Conservation (phyloP, 2,113 vertebrate genomes). For the Hippocampus guttulatus region DNA sequence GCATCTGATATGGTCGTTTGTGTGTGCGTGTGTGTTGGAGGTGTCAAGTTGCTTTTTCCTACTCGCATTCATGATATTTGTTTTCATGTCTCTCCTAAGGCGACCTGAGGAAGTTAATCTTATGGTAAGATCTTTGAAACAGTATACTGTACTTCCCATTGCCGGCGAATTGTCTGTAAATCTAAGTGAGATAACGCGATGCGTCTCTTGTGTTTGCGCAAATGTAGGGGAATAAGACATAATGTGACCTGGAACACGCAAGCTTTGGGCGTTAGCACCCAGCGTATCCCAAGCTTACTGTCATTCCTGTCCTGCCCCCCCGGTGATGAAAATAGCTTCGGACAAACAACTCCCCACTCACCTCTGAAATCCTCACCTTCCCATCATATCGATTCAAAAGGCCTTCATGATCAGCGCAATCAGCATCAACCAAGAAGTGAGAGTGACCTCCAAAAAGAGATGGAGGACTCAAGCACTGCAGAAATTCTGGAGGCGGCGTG, state of each 20-base stretch:
- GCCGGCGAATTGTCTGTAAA: background rate
- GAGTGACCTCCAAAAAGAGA: constrained; percentile 21
- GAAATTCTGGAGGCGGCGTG: constrained; percentile 81
- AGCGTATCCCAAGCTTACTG: constrained; percentile 69
- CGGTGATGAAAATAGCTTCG: constrained; percentile 34
- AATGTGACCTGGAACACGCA: constrained; percentile 84
- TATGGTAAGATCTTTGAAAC: constrained; percentile 75
- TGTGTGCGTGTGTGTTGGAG: constrained; percentile 14
- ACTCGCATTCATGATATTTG: constrained; percentile 26
- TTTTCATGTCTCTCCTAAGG: constrained; percentile 64
- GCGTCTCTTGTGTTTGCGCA: background rate
- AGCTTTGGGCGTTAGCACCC: constrained; percentile 74
- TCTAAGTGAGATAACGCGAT: background rate
- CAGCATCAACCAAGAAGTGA: constrained; percentile 17
- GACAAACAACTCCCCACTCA: background rate
- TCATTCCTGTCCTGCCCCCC: constrained; percentile 75
- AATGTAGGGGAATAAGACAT: constrained; percentile 80
- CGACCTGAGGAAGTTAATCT: constrained; percentile 80
- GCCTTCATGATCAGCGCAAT: constrained; percentile 7
- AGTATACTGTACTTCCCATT: background rate
- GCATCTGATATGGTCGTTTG: constrained; percentile 39
- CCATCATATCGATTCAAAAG: constrained; percentile 26
- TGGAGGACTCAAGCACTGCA: constrained; percentile 36
- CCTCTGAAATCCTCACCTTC: constrained; percentile 18
- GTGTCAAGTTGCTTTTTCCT: constrained; percentile 43